Evolutionary conservation across 2,888 invertebrate species (phyloP).

Genomic region (Acrobasis repandana): DNA sequence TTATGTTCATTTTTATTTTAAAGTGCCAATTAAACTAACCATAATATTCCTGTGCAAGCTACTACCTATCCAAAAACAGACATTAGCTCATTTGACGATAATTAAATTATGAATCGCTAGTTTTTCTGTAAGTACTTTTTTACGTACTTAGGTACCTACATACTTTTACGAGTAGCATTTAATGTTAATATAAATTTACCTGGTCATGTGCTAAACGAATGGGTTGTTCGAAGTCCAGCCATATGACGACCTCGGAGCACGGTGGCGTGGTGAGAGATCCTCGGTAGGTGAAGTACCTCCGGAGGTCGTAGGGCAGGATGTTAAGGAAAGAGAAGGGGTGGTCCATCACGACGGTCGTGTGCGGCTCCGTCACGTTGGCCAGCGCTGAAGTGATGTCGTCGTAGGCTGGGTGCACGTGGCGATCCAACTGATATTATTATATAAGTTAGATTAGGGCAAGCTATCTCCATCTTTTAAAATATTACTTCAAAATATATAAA

Average conservation of each 20-base stretch:
- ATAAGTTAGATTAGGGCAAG: too few relatives aligned
- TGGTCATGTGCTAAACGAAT: conserved; percentile 86
- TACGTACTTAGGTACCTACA: background rate
- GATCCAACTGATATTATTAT: conserved; percentile 59
- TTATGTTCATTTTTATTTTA: too few relatives aligned
- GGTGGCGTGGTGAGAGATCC: conserved; percentile 95
- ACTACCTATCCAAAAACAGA: background rate
- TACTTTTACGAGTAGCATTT: background rate
- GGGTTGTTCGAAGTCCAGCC: conserved; percentile 91
- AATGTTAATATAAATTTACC: conserved; percentile 72
- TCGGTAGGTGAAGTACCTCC: conserved; percentile 90
- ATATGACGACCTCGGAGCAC: conserved; percentile 91
- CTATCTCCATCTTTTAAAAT: too few relatives aligned
- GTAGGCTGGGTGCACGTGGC: conserved; percentile 80
- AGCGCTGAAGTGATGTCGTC: conserved; percentile 83
- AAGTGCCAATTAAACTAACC: too few relatives aligned
- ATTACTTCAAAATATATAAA: too few relatives aligned
- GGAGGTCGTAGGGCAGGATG: conserved; percentile 78
- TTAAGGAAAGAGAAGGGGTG: conserved; percentile 79
- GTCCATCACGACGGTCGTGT: conserved; percentile 71
- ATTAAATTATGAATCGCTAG: background rate
- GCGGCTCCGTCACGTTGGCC: conserved; percentile 79
- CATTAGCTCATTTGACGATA: conserved; percentile 4
- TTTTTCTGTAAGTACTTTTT: background rate
- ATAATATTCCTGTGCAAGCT: too few relatives aligned